These are phyloP conservation scores for Gavialis gangeticus DNA, from an alignment of 2,113 vertebrate species.

Conservation along the genomic window DNA sequence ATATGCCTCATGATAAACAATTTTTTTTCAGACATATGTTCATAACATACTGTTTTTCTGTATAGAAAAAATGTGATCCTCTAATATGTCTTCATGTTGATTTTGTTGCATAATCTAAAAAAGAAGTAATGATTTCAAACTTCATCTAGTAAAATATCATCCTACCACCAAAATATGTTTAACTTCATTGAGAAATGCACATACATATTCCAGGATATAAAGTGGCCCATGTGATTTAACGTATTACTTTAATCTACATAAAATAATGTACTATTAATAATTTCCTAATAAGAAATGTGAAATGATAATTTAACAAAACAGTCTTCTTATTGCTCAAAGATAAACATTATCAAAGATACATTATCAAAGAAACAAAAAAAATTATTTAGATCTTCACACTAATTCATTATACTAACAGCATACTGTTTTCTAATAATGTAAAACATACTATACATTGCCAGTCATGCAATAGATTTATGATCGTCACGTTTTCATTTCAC, in stretches of 20 bases:
- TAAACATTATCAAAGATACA: background rate
- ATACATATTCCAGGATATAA: background rate
- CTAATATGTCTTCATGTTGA: background rate
- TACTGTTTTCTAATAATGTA: background rate
- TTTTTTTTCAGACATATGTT: background rate
- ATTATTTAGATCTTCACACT: background rate
- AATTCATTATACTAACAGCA: background rate
- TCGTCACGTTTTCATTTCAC: accelerated
- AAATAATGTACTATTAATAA: background rate
- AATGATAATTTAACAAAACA: background rate
- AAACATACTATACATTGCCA: too few species aligned
- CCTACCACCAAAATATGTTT: background rate
- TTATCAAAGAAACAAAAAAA: background rate
- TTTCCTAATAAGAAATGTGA: background rate
- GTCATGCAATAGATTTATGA: background rate
- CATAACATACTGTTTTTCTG: background rate
- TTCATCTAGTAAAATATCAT: background rate
- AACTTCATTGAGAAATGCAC: background rate
- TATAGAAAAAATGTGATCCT: constrained; percentile 4
- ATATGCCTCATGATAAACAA: background rate
- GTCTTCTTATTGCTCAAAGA: background rate
- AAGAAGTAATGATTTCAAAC: background rate
- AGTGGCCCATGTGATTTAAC: background rate
- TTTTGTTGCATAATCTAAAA: background rate
- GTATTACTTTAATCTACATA: background rate